Conservation (phyloP, 1,140 invertebrate genomes). For the Phenacoccus solenopsis region DNA sequence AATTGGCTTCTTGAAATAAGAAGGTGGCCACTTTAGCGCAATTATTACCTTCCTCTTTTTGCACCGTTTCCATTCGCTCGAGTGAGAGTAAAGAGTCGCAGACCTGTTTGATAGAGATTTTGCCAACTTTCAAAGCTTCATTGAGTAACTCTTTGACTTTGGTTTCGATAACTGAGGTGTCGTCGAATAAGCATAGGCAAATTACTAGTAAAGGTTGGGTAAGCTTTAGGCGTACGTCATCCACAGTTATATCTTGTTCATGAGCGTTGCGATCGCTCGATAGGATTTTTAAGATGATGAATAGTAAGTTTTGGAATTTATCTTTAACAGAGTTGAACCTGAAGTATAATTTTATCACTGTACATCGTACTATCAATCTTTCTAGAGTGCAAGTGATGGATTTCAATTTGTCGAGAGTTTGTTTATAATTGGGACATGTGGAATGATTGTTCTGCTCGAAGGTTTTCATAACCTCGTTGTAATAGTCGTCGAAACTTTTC, state of each 20-base stretch:
- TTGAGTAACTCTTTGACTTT: conserved; percentile 21
- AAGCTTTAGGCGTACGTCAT: neutral
- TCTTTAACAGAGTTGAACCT: neutral
- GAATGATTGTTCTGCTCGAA: neutral
- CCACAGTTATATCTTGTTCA: neutral
- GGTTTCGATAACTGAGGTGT: conserved; percentile 13
- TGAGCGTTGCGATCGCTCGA: conserved; percentile 17
- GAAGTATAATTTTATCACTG: neutral
- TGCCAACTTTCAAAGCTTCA: conserved; percentile 19
- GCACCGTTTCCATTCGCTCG: conserved; percentile 4
- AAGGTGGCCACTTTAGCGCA: neutral
- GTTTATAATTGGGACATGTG: neutral
- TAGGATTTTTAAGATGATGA: conserved; percentile 12
- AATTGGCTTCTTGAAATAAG: conserved; percentile 23
- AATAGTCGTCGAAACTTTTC: conserved; percentile 20
- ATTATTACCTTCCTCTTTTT: conserved; percentile 11
- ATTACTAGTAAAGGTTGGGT: neutral
- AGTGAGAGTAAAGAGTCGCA: conserved; percentile 19
- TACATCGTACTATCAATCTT: neutral
- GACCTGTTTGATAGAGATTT: conserved; percentile 22
- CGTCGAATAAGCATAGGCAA: neutral
- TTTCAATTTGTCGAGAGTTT: neutral
- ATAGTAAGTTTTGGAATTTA: conserved; percentile 19
- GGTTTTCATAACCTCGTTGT: conserved; percentile 20
- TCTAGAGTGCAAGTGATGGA: neutral